Evolutionary conservation across 2,888 invertebrate species (phyloP).

Genomic region (Drosophila emarginata): DNA sequence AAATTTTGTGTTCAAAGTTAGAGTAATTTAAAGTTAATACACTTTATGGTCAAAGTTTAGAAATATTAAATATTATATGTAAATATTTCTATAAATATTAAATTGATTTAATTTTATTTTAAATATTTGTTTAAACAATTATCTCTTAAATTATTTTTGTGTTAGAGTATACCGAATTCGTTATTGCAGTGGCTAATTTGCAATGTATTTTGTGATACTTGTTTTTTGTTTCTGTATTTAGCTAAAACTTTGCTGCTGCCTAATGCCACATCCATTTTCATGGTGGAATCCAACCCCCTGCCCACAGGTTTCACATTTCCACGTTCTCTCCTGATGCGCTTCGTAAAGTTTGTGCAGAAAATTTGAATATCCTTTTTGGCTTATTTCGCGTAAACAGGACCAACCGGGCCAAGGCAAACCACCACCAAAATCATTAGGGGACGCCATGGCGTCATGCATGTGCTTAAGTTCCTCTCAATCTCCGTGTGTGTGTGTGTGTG

Average conservation of each 20-base stretch:
- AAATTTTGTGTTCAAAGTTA: constrained; percentile 74
- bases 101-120: neutral
- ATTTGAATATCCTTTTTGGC: constrained; percentile 66
- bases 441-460: constrained; percentile 44
- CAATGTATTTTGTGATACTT: neutral
- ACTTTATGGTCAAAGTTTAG: neutral
- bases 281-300: neutral
- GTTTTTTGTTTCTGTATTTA: constrained; percentile 38
- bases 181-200: neutral
- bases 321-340: constrained; percentile 70
- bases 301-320: neutral
- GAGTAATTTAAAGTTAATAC: constrained; percentile 22
- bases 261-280: constrained; percentile 32
- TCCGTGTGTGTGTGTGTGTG: constrained; percentile 29
- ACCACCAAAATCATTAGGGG: constrained; percentile 40
- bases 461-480: constrained; percentile 8
- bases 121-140: neutral
- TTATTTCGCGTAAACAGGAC: constrained; percentile 26
- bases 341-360: constrained; percentile 75
- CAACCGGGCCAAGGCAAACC: constrained; percentile 31
- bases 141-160: neutral
- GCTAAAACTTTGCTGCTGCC: constrained; percentile 56
- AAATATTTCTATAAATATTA: neutral
- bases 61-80: neutral
- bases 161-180: neutral